phyloP scores from a whole-genome alignment of 2,113 vertebrate genomes.

The Tyrannus savana region DNA sequence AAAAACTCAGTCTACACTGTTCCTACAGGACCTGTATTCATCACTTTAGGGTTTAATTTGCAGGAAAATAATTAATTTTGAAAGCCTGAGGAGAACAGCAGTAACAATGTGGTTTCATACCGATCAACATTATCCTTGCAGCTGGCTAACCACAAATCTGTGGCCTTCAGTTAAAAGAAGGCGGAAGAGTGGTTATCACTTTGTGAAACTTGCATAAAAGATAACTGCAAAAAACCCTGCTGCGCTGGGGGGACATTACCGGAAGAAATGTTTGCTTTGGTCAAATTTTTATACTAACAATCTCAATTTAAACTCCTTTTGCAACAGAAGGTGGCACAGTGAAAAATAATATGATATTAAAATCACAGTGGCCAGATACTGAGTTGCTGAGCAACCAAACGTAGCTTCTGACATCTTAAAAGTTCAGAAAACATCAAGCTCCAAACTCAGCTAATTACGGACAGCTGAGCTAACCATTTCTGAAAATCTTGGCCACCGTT shows the following conservation, averaged over 20 bases:
- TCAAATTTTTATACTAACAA: neutral
- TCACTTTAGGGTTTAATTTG: neutral
- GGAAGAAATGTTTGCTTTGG: neutral
- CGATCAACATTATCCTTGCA: neutral
- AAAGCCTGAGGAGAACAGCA: neutral
- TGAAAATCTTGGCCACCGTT: constrained; percentile 3
- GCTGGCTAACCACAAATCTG: neutral
- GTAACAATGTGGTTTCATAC: neutral
- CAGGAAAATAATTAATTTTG: neutral
- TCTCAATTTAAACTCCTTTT: neutral
- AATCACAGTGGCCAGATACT: constrained; percentile 16
- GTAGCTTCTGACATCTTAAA: constrained; percentile 50
- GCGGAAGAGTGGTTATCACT: neutral
- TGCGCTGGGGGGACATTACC: neutral
- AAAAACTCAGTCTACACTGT: neutral
- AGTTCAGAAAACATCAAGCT: constrained; percentile 46
- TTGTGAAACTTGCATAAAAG: neutral
- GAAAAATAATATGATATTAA: constrained; percentile 39
- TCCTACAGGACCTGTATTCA: neutral
- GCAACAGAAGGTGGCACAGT: constrained; percentile 2
- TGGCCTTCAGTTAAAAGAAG: neutral
- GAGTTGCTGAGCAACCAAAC: constrained; percentile 58
- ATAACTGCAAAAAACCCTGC: neutral
- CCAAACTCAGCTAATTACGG: constrained; percentile 17
- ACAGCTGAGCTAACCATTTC: neutral